phyloP scores from a whole-genome alignment of 2,797 vertebrate species.

The Cossypha heuglini region DNA sequence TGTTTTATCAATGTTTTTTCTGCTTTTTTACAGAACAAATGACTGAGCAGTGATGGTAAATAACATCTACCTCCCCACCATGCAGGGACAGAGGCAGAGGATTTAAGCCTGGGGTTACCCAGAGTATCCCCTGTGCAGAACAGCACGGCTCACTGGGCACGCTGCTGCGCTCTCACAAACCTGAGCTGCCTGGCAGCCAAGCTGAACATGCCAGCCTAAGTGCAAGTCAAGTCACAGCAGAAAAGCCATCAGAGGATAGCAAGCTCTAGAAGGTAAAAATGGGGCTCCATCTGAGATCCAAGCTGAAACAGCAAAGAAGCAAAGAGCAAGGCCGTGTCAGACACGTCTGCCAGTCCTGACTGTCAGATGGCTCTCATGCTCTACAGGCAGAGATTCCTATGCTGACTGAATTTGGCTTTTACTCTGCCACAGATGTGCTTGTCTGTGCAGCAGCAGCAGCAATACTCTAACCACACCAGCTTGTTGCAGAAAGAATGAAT shows the following conservation, averaged over 20 bases:
- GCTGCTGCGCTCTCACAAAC: rapidly evolving
- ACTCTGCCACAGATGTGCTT: neutral
- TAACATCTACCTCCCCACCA: neutral
- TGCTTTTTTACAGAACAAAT: neutral
- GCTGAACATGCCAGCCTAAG: neutral
- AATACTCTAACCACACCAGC: neutral
- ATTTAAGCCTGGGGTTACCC: neutral
- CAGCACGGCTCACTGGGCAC: rapidly evolving
- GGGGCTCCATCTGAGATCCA: neutral
- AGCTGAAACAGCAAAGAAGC: neutral
- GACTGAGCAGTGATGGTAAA: neutral
- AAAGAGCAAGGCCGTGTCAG: neutral
- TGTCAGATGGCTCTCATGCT: neutral
- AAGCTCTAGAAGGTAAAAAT: neutral
- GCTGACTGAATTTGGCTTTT: neutral
- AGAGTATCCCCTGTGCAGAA: neutral
- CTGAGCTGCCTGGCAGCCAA: neutral
- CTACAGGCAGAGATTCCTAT: neutral
- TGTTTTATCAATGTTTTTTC: neutral
- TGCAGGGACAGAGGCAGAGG: neutral
- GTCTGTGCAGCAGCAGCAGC: neutral
- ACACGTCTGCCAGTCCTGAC: neutral
- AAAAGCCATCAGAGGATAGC: neutral
- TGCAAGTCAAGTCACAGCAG: neutral
- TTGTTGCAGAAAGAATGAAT: neutral